Percentiles rank a stretch among this genome's conserved stretches.
Evolutionary conservation across 1,140 invertebrate genomes (phyloP).

Genomic region (Chelonus insularis): DNA sequence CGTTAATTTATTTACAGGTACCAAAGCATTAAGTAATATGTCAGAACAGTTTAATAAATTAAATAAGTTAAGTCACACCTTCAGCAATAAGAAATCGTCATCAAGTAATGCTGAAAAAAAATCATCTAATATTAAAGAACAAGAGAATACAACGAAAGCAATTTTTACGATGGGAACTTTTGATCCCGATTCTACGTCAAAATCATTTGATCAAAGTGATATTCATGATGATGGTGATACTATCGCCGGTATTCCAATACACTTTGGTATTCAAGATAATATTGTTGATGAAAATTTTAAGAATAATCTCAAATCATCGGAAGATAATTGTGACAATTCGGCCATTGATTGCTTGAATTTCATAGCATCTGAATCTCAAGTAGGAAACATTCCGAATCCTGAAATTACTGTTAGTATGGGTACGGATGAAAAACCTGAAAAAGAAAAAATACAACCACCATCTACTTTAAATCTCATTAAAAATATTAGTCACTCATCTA

Average conservation of each 20-base stretch:
- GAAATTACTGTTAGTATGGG: conserved; percentile 65
- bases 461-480: conserved; percentile 62
- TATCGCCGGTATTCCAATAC: not conserved
- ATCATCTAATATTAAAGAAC: too few relatives aligned
- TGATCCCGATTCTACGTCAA: not conserved
- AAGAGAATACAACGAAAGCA: not conserved
- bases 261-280: not conserved
- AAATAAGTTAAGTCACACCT: conserved; percentile 73
- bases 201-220: not conserved
- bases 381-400: conserved; percentile 56
- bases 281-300: not conserved
- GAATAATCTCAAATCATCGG: not conserved
- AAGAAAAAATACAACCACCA: conserved; percentile 57
- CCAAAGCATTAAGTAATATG: conserved; percentile 82
- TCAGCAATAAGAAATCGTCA: conserved; percentile 59
- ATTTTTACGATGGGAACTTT: not conserved
- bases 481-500: conserved; percentile 71
- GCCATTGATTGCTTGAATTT: conserved; percentile 30
- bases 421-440: conserved; percentile 35
- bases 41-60: conserved; percentile 82
- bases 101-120: conserved; percentile 54
- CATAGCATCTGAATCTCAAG: conserved; percentile 24
- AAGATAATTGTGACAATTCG: conserved; percentile 16
- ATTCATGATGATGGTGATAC: not conserved
- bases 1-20: conserved; percentile 63